Evolutionary conservation across 2,888 invertebrate genomes (phyloP).

Genomic region (Eurytoma adleriae): DNA sequence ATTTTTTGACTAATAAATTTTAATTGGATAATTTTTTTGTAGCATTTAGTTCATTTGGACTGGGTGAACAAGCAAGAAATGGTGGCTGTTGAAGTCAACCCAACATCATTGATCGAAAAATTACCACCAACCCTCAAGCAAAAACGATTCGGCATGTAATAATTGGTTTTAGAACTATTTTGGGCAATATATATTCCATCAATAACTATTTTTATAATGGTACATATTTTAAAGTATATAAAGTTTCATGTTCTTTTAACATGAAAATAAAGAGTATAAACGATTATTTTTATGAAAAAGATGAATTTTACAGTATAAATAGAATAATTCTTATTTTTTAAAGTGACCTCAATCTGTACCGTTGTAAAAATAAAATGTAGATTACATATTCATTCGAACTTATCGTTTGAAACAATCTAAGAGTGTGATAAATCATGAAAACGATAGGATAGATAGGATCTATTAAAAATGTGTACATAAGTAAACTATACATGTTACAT

Average conservation of each 20-base stretch:
- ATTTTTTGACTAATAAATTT: constrained; percentile 18
- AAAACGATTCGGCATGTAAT: constrained; percentile 79
- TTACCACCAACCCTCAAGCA: constrained; percentile 84
- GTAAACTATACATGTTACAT: constrained; percentile 10
- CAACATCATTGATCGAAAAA: constrained; percentile 82
- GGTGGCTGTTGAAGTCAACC: constrained; percentile 86
- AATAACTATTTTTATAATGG: constrained; percentile 19
- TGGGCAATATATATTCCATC: neutral
- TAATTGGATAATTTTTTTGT: constrained; percentile 65
- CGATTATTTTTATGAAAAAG: constrained; percentile 2
- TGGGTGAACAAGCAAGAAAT: constrained; percentile 84
- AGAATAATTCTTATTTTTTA: neutral
- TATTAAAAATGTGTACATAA: constrained; percentile 23
- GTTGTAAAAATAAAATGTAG: constrained; percentile 19
- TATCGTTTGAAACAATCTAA: neutral
- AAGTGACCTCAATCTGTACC: constrained; percentile 32
- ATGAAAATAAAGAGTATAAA: neutral
- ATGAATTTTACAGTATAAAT: neutral
- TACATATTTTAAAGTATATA: constrained; percentile 16
- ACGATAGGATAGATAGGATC: neutral
- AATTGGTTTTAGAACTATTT: neutral
- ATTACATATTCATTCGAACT: constrained; percentile 25
- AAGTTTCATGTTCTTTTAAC: constrained; percentile 14
- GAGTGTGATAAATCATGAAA: constrained; percentile 25
- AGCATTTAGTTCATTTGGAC: constrained; percentile 87